phyloP scores from a whole-genome alignment of 37 sponge, comb jelly and placozoan species.

The Axinella damicornis region DNA sequence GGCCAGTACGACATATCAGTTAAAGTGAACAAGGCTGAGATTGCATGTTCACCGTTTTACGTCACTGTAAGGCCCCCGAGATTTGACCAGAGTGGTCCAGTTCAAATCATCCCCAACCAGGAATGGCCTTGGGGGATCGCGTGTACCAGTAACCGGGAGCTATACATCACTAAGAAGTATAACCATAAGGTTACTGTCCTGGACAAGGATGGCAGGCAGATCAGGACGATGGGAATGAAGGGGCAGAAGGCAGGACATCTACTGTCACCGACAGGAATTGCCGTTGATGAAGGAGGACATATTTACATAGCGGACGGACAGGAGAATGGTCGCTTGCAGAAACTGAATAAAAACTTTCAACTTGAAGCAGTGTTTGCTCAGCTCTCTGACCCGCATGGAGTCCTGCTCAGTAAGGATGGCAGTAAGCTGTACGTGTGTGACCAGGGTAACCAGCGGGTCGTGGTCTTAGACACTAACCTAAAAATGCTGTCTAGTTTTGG shows the following conservation, averaged over 20 bases:
- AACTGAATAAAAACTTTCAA: constrained; percentile 17
- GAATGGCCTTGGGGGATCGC: constrained; percentile 58
- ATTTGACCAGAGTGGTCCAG: neutral
- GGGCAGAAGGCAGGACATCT: constrained; percentile 33
- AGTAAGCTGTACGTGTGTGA: constrained; percentile 40
- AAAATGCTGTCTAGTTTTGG: constrained; percentile 6
- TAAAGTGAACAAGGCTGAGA: neutral
- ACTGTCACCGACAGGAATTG: constrained; percentile 33
- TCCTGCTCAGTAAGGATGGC: neutral
- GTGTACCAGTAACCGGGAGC: neutral
- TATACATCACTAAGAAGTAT: constrained; percentile 28
- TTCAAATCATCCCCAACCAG: neutral
- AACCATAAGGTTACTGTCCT: constrained; percentile 10
- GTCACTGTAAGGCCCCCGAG: constrained; percentile 7
- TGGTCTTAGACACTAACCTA: constrained; percentile 29
- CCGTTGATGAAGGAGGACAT: constrained; percentile 11
- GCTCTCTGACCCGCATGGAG: constrained; percentile 12
- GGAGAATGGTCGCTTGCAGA: constrained; percentile 38
- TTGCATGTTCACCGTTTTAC: constrained; percentile 6
- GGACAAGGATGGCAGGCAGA: constrained; percentile 27
- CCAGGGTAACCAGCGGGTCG: constrained; percentile 5
- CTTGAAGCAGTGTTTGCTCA: neutral
- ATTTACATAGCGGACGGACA: constrained; percentile 35
- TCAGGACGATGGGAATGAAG: constrained; percentile 22
- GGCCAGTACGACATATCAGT: constrained; percentile 36